These are phyloP conservation scores for Conchocele bisecta DNA, from an alignment of 2,888 invertebrate genomes.

Conservation along the genomic window DNA sequence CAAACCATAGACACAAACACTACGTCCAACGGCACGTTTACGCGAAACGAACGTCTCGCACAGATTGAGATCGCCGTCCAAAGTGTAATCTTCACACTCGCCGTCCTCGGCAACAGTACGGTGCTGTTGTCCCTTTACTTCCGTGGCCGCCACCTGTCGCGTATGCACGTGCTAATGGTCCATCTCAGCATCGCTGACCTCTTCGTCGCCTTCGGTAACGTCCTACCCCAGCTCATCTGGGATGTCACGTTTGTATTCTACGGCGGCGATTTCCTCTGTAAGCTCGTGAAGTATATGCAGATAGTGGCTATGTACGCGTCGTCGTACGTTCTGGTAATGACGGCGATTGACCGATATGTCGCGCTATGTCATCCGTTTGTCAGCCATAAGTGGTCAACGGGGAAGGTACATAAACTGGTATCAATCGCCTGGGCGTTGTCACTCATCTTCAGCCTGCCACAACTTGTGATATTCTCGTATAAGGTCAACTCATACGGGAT, in stretches of 20 bases:
- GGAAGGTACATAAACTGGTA: slow-evolving; percentile 81
- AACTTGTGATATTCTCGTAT: slow-evolving; percentile 83
- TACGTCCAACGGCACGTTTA: slow-evolving; percentile 3
- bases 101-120: slow-evolving; percentile 74
- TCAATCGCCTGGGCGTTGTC: slow-evolving; percentile 82
- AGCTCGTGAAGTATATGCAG: slow-evolving; percentile 87
- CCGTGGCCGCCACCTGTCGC: slow-evolving; percentile 84
- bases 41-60: slow-evolving; percentile 85
- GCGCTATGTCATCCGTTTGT: slow-evolving; percentile 86
- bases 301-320: slow-evolving; percentile 75
- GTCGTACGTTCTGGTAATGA: slow-evolving; percentile 81
- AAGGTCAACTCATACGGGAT: slow-evolving; percentile 43
- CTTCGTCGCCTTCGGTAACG: slow-evolving; percentile 87
- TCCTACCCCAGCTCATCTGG: slow-evolving; percentile 85
- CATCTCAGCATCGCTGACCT: slow-evolving; percentile 89
- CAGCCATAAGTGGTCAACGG: slow-evolving; percentile 84
- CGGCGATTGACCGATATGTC: slow-evolving; percentile 82
- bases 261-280: slow-evolving; percentile 80
- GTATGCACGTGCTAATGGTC: slow-evolving; percentile 89
- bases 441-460: slow-evolving; percentile 86
- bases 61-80: slow-evolving; percentile 81
- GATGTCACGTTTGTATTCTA: slow-evolving; percentile 73
- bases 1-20: too few species aligned
- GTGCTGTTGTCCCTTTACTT: slow-evolving; percentile 69
- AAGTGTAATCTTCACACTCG: slow-evolving; percentile 72